These are phyloP conservation scores for Cladopsammia gracilis DNA, from an alignment of 64 coral and sea anemone species.

Conservation along the genomic window DNA sequence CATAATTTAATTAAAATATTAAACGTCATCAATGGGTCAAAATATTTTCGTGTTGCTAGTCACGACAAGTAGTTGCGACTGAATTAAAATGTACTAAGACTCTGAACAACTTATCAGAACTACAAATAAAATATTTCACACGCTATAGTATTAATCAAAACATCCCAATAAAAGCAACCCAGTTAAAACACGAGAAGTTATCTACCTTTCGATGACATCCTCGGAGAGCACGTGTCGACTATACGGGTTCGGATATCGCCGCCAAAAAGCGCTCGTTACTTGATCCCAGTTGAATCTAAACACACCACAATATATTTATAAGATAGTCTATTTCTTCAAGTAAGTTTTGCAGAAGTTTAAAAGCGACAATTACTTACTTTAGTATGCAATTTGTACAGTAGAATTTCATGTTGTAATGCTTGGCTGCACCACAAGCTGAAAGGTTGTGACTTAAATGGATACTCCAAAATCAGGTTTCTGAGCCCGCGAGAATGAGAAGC, in stretches of 20 bases:
- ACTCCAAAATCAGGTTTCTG: too few species aligned
- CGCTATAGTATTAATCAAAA: too few species aligned
- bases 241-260: constrained; percentile 94
- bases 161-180: neutral
- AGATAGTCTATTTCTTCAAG: neutral
- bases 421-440: neutral
- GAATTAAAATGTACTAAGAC: neutral
- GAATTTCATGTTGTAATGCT: constrained; percentile 76
- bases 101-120: too few species aligned
- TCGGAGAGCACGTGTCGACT: constrained; percentile 99
- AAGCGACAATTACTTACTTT: constrained; percentile 71
- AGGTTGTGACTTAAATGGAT: too few species aligned
- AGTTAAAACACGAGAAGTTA: neutral
- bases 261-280: constrained; percentile 86
- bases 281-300: constrained; percentile 90
- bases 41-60: neutral
- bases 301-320: neutral
- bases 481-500: too few species aligned
- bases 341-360: neutral
- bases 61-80: neutral
- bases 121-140: too few species aligned
- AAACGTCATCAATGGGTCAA: neutral
- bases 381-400: constrained; percentile 80
- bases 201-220: constrained; percentile 89
- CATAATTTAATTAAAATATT: neutral